A percentile compares a stretch with the other conserved stretches of the same genome.
These are phyloP conservation scores for Rhogogaster chlorosoma DNA, from an alignment of 2,888 invertebrate genomes.

Conservation along the genomic window DNA sequence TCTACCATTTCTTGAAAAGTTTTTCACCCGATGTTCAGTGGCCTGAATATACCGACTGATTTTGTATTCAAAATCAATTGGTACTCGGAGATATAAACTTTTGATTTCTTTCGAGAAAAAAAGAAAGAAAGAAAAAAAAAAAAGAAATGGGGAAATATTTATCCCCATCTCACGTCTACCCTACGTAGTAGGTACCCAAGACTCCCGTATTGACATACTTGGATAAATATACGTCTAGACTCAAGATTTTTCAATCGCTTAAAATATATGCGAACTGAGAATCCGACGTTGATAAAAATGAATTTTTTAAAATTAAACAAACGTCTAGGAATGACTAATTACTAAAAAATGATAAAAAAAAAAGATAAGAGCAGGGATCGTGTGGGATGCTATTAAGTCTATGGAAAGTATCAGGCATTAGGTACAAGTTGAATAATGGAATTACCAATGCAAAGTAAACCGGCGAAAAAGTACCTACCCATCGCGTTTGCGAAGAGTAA, in stretches of 20 bases:
- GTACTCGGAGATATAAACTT: slow-evolving; percentile 17
- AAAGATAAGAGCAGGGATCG: neutral
- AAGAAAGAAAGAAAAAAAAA: no score
- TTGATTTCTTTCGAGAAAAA: slow-evolving; percentile 4
- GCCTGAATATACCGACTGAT: slow-evolving; percentile 13
- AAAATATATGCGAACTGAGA: neutral
- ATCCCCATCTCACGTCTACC: neutral
- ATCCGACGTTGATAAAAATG: neutral
- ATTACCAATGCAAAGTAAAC: slow-evolving; percentile 29
- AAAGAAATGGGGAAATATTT: slow-evolving; percentile 35
- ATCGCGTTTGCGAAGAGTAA: neutral
- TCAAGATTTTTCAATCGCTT: neutral
- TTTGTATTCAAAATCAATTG: slow-evolving; percentile 41
- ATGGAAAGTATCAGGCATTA: neutral
- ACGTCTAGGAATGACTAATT: neutral
- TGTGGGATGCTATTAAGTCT: neutral
- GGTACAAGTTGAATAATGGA: slow-evolving; percentile 1
- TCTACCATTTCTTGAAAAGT: neutral
- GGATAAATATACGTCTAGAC: slow-evolving; percentile 10
- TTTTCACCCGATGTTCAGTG: neutral
- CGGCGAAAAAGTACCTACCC: neutral
- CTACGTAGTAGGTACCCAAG: neutral
- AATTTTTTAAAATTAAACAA: neutral
- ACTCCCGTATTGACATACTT: slow-evolving; percentile 3
- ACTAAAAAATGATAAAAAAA: neutral